Evolutionary conservation across 2,797 vertebrate species (phyloP).

Genomic region (Chelonia mydas): DNA sequence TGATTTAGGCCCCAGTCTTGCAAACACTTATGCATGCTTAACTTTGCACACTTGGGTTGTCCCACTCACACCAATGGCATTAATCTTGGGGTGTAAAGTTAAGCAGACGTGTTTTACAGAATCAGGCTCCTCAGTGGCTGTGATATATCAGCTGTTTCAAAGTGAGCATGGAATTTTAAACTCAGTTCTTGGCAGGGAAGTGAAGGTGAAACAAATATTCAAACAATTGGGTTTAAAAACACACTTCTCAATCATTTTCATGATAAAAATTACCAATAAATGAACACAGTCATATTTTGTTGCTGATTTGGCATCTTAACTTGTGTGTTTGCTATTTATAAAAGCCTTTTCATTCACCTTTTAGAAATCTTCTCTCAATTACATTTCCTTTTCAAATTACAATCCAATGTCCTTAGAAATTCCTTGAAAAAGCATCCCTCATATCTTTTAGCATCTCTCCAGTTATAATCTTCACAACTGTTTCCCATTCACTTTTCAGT

Average conservation of each 20-base stretch:
- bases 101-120: neutral
- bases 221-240: slow-evolving; percentile 67
- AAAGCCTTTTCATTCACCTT: slow-evolving; percentile 76
- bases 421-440: slow-evolving; percentile 78
- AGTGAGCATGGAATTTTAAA: neutral
- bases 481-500: slow-evolving; percentile 78
- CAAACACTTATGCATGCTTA: neutral
- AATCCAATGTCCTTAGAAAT: slow-evolving; percentile 78
- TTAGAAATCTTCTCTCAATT: slow-evolving; percentile 67
- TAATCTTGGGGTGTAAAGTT: neutral
- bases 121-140: neutral
- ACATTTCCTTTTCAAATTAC: slow-evolving; percentile 82
- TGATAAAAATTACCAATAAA: slow-evolving; percentile 60
- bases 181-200: slow-evolving; percentile 13
- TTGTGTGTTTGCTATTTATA: slow-evolving; percentile 72
- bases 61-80: neutral
- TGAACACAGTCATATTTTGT: slow-evolving; percentile 45
- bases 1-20: neutral
- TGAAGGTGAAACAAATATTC: slow-evolving; percentile 52
- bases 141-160: slow-evolving; percentile 31
- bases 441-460: slow-evolving; percentile 81
- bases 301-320: slow-evolving; percentile 56
- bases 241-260: slow-evolving; percentile 69
- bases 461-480: slow-evolving; percentile 80
- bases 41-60: neutral